phyloP scores from a whole-genome alignment of 2,888 invertebrate genomes.

The Euplexia lucipara region DNA sequence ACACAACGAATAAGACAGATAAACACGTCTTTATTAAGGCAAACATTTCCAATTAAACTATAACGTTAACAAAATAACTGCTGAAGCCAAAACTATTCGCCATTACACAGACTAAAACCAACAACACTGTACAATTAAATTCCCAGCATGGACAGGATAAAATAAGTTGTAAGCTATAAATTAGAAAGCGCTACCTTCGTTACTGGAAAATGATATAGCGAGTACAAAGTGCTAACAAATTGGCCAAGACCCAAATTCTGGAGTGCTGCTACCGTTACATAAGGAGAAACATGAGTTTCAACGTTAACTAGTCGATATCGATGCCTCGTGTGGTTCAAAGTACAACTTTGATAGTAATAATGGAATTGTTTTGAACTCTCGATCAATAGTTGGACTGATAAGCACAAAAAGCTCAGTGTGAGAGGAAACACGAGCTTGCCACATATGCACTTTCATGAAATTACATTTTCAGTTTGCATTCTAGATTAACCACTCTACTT shows the following conservation, averaged over 20 bases:
- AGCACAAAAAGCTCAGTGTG: constrained; percentile 18
- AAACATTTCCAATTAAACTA: constrained; percentile 6
- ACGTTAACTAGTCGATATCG: constrained; percentile 28
- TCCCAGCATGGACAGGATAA: constrained; percentile 28
- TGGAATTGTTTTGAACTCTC: constrained; percentile 11
- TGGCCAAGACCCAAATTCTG: constrained; percentile 49
- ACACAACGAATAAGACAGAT: constrained; percentile 4
- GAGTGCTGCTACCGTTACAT: constrained; percentile 19
- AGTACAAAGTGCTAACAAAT: constrained; percentile 47
- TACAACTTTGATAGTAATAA: constrained; percentile 3
- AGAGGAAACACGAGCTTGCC: background rate
- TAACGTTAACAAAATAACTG: constrained; percentile 20
- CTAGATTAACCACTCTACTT: background rate
- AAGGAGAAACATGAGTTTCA: constrained; percentile 30
- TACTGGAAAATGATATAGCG: constrained; percentile 44
- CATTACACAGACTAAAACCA: constrained; percentile 18
- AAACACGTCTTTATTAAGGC: background rate
- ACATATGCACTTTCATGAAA: background rate
- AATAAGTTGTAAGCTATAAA: constrained; percentile 38
- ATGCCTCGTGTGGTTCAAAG: constrained; percentile 1
- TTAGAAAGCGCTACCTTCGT: constrained; percentile 13
- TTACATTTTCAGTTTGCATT: constrained; percentile 15
- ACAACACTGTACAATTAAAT: constrained; percentile 32
- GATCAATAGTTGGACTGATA: background rate
- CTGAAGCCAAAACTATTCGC: constrained; percentile 15